Percentiles rank a stretch among this genome's conserved stretches.
Evolutionary conservation across 2,888 invertebrate species (phyloP).

Genomic region (Acrobasis repandana): DNA sequence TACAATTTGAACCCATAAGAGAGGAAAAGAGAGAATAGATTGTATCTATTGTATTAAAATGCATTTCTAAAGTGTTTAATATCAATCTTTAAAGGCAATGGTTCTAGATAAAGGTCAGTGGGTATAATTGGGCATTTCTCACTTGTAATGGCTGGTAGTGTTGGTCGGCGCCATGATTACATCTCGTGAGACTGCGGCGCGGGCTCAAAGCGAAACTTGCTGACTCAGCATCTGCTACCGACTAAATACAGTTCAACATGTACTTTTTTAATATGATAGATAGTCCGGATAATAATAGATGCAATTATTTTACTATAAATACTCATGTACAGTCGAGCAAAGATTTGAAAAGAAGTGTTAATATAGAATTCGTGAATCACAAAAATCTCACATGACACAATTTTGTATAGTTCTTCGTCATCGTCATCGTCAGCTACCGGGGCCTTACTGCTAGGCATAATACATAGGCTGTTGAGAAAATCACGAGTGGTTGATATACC

Average conservation of each 20-base stretch:
- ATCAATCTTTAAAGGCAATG: not conserved
- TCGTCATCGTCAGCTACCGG: too few relatives aligned
- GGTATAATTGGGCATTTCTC: constrained; percentile 18
- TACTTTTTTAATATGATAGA: constrained; percentile 5
- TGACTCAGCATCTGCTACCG: constrained; percentile 28
- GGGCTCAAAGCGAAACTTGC: constrained; percentile 22
- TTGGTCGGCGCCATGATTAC: constrained; percentile 19
- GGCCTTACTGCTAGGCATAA: too few relatives aligned
- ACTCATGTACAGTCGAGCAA: constrained; percentile 2
- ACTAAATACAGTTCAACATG: constrained; percentile 15
- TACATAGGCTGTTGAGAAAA: too few relatives aligned
- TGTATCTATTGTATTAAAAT: too few relatives aligned
- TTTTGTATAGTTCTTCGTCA: too few relatives aligned
- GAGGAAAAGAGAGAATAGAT: too few relatives aligned
- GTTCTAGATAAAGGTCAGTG: constrained; percentile 12
- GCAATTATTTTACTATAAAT: constrained; percentile 13
- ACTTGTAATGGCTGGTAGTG: constrained; percentile 10
- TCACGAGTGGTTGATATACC: too few relatives aligned
- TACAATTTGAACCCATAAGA: too few relatives aligned
- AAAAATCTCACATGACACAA: too few relatives aligned
- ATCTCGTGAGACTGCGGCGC: constrained; percentile 24
- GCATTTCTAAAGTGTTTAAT: not conserved
- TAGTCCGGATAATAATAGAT: constrained; percentile 7
- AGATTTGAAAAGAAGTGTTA: not conserved
- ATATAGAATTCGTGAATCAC: too few relatives aligned